These are phyloP conservation scores for Synergus gifuensis DNA, from an alignment of 2,888 invertebrate genomes.

Conservation along the genomic window DNA sequence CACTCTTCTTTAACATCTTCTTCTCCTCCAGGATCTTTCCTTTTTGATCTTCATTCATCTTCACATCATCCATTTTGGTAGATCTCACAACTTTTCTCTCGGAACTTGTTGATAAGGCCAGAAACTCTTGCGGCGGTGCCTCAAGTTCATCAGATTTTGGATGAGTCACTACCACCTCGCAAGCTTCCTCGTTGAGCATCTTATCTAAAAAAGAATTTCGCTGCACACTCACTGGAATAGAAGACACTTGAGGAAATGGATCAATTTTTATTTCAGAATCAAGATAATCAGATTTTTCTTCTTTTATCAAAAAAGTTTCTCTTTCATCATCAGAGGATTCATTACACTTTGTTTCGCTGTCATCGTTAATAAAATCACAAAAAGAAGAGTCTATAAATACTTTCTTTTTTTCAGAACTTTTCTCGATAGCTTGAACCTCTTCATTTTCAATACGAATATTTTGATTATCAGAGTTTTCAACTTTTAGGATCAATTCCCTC, in stretches of 20 bases:
- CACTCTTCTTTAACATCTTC: slow-evolving; percentile 51
- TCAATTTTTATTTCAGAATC: neutral
- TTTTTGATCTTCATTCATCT: slow-evolving; percentile 35
- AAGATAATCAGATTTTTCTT: neutral
- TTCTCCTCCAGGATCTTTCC: neutral
- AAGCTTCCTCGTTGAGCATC: slow-evolving; percentile 62
- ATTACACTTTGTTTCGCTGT: slow-evolving; percentile 47
- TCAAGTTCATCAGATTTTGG: slow-evolving; percentile 49
- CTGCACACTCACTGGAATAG: slow-evolving; percentile 56
- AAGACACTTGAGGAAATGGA: neutral
- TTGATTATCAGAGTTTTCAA: neutral
- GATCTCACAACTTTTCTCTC: neutral
- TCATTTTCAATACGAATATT: slow-evolving; percentile 1
- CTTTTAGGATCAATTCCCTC: neutral
- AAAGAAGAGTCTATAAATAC: slow-evolving; percentile 54
- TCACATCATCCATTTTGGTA: neutral
- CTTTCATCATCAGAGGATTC: slow-evolving; percentile 43
- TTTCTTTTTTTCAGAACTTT: slow-evolving; percentile 36
- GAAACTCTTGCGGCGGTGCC: neutral
- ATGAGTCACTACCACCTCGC: slow-evolving; percentile 60
- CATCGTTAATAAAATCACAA: slow-evolving; percentile 54
- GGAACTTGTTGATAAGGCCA: neutral
- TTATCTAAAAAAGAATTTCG: slow-evolving; percentile 70
- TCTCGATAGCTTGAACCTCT: neutral
- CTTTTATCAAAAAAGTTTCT: neutral